Evolutionary conservation across 37 sponge, comb jelly and placozoan species (phyloP), one percentile per base, ranked within the genome.

Genomic region (Haliclona indistincta): DNA sequence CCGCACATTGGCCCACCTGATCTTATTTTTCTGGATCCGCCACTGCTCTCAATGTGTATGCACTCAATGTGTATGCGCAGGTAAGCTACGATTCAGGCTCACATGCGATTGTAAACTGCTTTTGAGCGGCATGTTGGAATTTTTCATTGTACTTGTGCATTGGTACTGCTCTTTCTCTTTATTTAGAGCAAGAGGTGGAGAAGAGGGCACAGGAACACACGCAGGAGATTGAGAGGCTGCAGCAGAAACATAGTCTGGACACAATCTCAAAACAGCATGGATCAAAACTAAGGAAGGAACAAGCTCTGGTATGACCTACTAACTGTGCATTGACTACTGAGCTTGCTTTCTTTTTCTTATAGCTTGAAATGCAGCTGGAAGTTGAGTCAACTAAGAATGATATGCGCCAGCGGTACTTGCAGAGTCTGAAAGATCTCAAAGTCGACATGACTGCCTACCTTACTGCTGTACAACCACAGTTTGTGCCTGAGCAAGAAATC

Each of bases 381-480:
- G 7, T 88, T 39, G 85, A 88, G 65, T 70, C 74, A 38, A 67
- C 54, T 5, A 71, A 79, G 39, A 78, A 88, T n/a, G 71, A 80
- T 42, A 72, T 68, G 41, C 73, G 80, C 49, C 36, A 60, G 5
- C 38, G 19, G 25, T 81, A 62, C 75, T 53, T 91, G 0, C 30
- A 38, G 17, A 25, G 58, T 81, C 71, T 81, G 38, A 64, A 75
- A 44, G 56, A 45, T 10, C 76, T 92, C 26, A 85, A 85, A 2
- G 93, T 92, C 43, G 93, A 92, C 66, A 83, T 83, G 76, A 88
- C 89, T 13, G 47, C 63, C 25, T 92, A 88, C 56, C 68, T 84
- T 2, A 60, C 84, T 29, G 53, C 63, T 34, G 77, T 78, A 42
- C 84, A 84, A 51, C 82, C 81, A 28, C 32, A 75, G 60, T 80